Base-by-base conservation (phyloP, 1,140 invertebrate genomes). In the Globodera ellingtonae region DNA sequence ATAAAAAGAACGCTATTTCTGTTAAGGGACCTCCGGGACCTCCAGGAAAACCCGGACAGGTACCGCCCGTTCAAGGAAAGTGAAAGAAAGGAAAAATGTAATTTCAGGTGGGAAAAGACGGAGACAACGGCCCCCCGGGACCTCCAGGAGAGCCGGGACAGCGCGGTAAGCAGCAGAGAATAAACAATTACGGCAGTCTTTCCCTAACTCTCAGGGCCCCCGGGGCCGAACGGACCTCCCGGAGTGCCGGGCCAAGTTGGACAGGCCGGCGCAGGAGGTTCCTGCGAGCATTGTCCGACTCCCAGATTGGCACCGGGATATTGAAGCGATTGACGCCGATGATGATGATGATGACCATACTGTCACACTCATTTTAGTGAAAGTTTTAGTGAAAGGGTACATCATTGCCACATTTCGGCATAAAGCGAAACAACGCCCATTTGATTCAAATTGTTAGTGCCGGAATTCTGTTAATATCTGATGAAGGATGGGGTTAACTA, bases 241-340 rank as follows among this genome's bases (percentile, higher is more conserved):
- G 81, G 81, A 71, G 21, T 47, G 10, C 48, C 80, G 44, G 86
- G 86, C 79, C 59, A 79, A 46, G 65, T 81, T 56, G 86, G 86
- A 77, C 69, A 71, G 35, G 72, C 83, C 21, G 87, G 88, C 59
- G 73, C 81, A 24, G 82, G 81, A 24, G 87, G 87, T 48, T 71
- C 80, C 44, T 88, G 87, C 82, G 86, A 88, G 44, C 88, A 89
- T 72, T 88, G 87, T 70, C 88, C 87, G 52, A 83, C 87, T 48
- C 87, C 87, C n/a, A 72, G 87, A 79, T 79, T 89, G 46, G 86
- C 86, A 66, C 86, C 86, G 48, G 86, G 86, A 82, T 86, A 86
- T 83, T 86, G 85, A 83, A 24, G 24, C 46, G 15, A 44, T 21
- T 7, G 66, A 67, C 10, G 9, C 48, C 35, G 18, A 35, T 56